These are phyloP conservation scores for Dipodomys stephensi DNA, from an alignment of 2,113 vertebrate species.

Conservation along the genomic window DNA sequence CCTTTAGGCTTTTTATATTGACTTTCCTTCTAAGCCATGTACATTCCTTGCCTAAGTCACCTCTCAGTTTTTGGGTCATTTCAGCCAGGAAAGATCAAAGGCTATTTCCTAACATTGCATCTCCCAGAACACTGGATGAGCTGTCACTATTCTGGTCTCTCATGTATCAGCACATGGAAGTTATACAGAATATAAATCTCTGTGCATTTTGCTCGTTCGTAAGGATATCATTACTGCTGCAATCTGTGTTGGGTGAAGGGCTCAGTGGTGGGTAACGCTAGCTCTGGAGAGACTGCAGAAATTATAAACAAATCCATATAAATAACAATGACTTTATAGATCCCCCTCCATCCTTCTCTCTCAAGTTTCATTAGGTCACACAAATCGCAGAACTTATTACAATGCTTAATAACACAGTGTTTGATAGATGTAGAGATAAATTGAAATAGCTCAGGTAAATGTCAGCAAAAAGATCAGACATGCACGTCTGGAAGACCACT, in stretches of 20 bases:
- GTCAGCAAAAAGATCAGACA: constrained; percentile 40
- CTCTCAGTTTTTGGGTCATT: neutral
- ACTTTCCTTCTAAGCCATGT: neutral
- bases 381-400: constrained; percentile 35
- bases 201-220: neutral
- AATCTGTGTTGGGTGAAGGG: neutral
- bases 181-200: neutral
- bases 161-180: neutral
- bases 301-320: neutral
- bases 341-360: neutral
- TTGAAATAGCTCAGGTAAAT: constrained; percentile 59
- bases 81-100: neutral
- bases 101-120: neutral
- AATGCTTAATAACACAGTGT: constrained; percentile 24
- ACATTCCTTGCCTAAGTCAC: neutral
- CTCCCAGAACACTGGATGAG: neutral
- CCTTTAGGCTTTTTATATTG: neutral
- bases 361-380: neutral
- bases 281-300: neutral
- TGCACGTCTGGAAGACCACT: constrained; percentile 55
- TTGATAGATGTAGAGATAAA: constrained; percentile 68
- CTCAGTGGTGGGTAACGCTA: neutral
- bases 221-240: neutral
- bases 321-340: neutral
- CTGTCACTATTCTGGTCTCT: neutral